phyloP scores from a whole-genome alignment of 2,113 vertebrate species.

The Salminus brasiliensis region DNA sequence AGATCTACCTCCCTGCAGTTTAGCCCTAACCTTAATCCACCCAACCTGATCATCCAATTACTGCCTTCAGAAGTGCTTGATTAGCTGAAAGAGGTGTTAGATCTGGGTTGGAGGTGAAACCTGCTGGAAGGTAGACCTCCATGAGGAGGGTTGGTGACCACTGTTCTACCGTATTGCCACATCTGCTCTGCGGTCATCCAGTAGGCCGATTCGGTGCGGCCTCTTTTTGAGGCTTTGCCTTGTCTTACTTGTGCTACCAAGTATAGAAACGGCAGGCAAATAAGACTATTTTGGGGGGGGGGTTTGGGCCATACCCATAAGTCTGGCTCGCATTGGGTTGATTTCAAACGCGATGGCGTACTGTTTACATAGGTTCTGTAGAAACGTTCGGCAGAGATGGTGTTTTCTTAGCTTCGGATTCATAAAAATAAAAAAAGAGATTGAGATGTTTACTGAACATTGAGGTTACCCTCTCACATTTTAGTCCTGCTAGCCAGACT shows the following conservation, averaged over 20 bases:
- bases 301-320: too few species aligned
- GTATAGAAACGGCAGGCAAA: background rate
- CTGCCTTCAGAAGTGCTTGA: too few species aligned
- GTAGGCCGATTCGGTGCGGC: background rate
- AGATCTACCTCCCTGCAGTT: too few species aligned
- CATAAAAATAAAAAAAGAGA: too few species aligned
- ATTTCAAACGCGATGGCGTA: background rate
- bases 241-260: background rate
- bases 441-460: conserved; percentile 32
- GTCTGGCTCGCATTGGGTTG: background rate
- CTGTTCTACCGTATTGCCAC: background rate
- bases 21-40: too few species aligned
- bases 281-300: too few species aligned
- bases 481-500: conserved; percentile 9
- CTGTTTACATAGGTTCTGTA: conserved; percentile 36
- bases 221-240: too few species aligned
- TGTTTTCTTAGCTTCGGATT: background rate
- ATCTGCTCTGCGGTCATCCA: background rate
- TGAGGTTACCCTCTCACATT: background rate
- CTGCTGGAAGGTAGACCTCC: too few species aligned
- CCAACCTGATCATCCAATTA: too few species aligned
- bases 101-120: too few species aligned
- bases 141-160: too few species aligned
- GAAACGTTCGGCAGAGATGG: background rate
- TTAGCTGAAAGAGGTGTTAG: too few species aligned